A percentile compares a stretch with the other conserved stretches of the same genome.
phyloP scores from a whole-genome alignment of 2,888 invertebrate species.

The Amitus sp. region DNA sequence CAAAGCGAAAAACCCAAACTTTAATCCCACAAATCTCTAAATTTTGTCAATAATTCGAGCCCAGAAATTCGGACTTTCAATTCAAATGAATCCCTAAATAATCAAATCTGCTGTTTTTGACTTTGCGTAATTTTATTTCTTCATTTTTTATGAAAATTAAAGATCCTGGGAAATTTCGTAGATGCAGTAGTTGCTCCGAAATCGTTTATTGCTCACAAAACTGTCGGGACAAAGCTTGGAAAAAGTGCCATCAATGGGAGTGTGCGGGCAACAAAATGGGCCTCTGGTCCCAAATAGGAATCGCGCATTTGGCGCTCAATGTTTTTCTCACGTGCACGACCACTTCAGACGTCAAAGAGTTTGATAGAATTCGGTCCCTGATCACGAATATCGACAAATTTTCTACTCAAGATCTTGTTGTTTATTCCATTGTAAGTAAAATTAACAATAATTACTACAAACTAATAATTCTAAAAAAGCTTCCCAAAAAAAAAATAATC shows the following conservation, averaged over 20 bases:
- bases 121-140: too few species aligned
- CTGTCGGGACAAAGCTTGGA: slow-evolving; percentile 71
- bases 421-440: slow-evolving; percentile 75
- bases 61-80: too few species aligned
- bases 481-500: too few species aligned
- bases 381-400: slow-evolving; percentile 79
- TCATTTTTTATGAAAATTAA: too few species aligned
- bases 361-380: slow-evolving; percentile 77
- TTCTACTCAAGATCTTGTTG: slow-evolving; percentile 72
- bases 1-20: too few species aligned
- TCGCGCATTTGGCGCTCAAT: slow-evolving; percentile 81
- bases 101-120: too few species aligned
- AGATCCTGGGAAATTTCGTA: too few species aligned
- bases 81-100: too few species aligned
- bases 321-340: slow-evolving; percentile 70
- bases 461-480: too few species aligned
- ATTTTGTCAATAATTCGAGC: too few species aligned
- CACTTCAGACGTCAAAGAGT: slow-evolving; percentile 62
- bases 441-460: slow-evolving; percentile 3
- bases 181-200: too few species aligned
- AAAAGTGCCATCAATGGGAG: slow-evolving; percentile 76
- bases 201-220: slow-evolving; percentile 75
- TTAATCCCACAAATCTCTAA: too few species aligned
- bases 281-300: slow-evolving; percentile 78
- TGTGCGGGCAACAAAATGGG: slow-evolving; percentile 74